These are phyloP conservation scores for Lydus trimaculatus DNA, from an alignment of 2,888 invertebrate species.

Conservation along the genomic window DNA sequence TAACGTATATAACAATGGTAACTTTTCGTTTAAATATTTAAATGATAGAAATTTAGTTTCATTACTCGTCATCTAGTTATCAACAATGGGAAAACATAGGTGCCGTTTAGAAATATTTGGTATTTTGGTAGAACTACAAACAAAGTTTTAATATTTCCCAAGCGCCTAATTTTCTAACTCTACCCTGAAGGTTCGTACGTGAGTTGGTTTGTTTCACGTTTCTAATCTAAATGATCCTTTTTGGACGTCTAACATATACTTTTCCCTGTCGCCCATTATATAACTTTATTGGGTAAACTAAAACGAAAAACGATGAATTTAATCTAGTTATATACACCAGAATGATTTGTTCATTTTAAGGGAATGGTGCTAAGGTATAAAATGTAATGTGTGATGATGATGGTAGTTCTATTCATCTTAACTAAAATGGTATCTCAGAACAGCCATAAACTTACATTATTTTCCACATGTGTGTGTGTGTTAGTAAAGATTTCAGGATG, in stretches of 20 bases:
- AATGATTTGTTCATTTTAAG: not conserved
- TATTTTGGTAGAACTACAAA: slow-evolving; percentile 45
- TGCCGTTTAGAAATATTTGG: slow-evolving; percentile 24
- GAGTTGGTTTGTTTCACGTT: slow-evolving; percentile 46
- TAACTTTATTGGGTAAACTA: slow-evolving; percentile 22
- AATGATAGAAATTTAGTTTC: not conserved
- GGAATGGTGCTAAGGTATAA: slow-evolving; percentile 26
- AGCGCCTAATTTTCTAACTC: slow-evolving; percentile 52
- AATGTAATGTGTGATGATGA: slow-evolving; percentile 45
- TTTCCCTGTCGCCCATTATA: slow-evolving; percentile 22
- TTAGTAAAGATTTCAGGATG: slow-evolving; percentile 31
- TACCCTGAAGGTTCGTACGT: slow-evolving; percentile 49
- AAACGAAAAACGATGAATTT: slow-evolving; percentile 26
- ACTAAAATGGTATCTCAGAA: slow-evolving; percentile 42
- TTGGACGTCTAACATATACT: slow-evolving; percentile 18
- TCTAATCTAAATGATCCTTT: slow-evolving; percentile 51
- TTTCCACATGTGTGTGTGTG: slow-evolving; percentile 28
- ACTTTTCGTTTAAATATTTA: not conserved
- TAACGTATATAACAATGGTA: too few relatives aligned
- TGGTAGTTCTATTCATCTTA: slow-evolving; percentile 44
- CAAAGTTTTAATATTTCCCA: slow-evolving; percentile 56
- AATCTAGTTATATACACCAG: slow-evolving; percentile 10
- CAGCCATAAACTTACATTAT: slow-evolving; percentile 51
- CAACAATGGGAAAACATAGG: not conserved
- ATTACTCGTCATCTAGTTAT: not conserved